phyloP scores from a whole-genome alignment of 2,888 invertebrate genomes.

The Synanthedon vespiformis region DNA sequence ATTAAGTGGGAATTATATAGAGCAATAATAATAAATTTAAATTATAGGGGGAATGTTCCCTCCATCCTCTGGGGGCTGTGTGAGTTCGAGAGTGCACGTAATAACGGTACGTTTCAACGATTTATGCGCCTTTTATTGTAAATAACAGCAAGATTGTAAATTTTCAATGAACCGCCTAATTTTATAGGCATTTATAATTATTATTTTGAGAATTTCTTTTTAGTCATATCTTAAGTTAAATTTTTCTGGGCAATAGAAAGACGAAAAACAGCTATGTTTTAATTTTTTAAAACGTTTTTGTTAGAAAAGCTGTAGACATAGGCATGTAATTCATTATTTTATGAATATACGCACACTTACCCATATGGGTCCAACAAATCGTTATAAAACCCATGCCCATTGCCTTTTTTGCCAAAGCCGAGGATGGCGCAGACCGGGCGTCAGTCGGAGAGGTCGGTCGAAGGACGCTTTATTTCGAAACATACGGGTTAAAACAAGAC shows the following conservation, averaged over 20 bases:
- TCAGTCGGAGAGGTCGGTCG: constrained; percentile 11
- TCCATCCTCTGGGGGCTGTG: background rate
- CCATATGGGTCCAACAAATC: constrained; percentile 6
- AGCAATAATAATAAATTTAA: constrained; percentile 30
- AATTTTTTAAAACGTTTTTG: too few relatives aligned
- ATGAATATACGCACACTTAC: background rate
- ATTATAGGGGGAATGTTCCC: constrained; percentile 15
- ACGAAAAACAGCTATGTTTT: too few relatives aligned
- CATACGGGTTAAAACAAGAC: background rate
- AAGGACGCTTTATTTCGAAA: background rate
- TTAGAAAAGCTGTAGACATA: background rate
- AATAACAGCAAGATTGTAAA: constrained; percentile 1
- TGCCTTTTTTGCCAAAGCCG: constrained; percentile 11
- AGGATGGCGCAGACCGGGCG: constrained; percentile 13
- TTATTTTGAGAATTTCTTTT: too few relatives aligned
- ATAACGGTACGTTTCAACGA: constrained; percentile 18
- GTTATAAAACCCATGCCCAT: constrained; percentile 14
- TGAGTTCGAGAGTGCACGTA: constrained; percentile 16
- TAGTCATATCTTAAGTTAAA: too few relatives aligned
- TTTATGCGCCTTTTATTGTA: constrained; percentile 17
- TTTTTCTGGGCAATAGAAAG: too few relatives aligned
- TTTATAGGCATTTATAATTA: too few relatives aligned
- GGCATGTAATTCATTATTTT: background rate
- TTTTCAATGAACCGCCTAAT: background rate
- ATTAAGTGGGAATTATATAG: constrained; percentile 17